Conservation (phyloP, 1,140 invertebrate genomes). For the Ylistrum balloti region DNA sequence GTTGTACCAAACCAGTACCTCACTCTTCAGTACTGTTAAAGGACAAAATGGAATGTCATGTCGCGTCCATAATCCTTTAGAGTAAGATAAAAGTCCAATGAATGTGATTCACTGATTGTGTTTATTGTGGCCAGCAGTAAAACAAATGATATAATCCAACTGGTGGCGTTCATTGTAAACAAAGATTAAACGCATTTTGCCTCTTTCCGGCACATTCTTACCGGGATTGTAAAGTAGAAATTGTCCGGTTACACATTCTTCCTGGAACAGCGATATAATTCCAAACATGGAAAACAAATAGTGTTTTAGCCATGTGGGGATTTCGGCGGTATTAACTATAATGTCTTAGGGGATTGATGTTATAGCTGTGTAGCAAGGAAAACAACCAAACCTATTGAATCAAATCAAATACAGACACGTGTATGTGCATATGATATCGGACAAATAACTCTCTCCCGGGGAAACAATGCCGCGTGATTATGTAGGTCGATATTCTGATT, state of each 20-base stretch:
- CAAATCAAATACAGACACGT: neutral
- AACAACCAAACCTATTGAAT: neutral
- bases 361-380: neutral
- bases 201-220: neutral
- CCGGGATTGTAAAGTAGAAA: neutral
- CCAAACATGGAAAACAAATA: slow-evolving; percentile 20
- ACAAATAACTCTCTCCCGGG: neutral
- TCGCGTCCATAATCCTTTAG: neutral
- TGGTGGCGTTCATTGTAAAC: neutral
- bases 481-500: neutral
- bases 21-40: too few relatives aligned
- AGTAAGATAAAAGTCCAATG: too few relatives aligned
- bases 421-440: neutral
- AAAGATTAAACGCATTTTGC: neutral
- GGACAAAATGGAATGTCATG: too few relatives aligned
- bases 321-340: slow-evolving; percentile 27
- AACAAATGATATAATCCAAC: neutral
- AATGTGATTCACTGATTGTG: too few relatives aligned
- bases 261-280: neutral
- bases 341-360: neutral
- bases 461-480: neutral
- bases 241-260: neutral
- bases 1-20: too few relatives aligned
- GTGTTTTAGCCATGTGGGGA: slow-evolving; percentile 17
- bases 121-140: neutral